Evolutionary conservation across 2,797 vertebrate species (phyloP).

Genomic region (Coranthus polyacanthus): DNA sequence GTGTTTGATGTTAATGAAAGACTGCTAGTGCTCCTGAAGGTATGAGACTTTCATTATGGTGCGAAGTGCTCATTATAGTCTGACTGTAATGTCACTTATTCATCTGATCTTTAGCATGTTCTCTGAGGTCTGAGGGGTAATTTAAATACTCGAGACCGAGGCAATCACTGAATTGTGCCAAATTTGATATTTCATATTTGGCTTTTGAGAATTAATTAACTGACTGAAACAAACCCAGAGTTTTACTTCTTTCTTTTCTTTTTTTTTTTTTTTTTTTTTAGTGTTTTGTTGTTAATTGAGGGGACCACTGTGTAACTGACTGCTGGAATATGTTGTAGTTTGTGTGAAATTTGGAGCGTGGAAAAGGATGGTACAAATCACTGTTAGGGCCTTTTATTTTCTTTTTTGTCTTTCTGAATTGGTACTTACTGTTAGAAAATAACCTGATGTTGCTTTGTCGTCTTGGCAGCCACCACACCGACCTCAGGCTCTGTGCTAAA

Average conservation of each 20-base stretch:
- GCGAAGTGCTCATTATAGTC: neutral
- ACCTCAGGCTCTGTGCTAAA: conserved; percentile 61
- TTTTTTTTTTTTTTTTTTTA: conserved; percentile 11
- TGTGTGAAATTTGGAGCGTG: conserved; percentile 51
- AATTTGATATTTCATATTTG: conserved; percentile 28
- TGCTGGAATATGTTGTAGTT: conserved; percentile 72
- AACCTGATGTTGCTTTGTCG: conserved; percentile 63
- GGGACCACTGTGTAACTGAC: conserved; percentile 78
- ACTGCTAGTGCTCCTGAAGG: too few species aligned
- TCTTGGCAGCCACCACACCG: conserved; percentile 72
- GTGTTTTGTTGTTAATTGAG: conserved; percentile 51
- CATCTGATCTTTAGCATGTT: conserved; percentile 16
- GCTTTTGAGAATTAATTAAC: conserved; percentile 36
- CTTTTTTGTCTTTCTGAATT: conserved; percentile 44
- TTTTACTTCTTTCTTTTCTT: conserved; percentile 39
- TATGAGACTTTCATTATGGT: too few species aligned
- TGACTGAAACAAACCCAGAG: conserved; percentile 50
- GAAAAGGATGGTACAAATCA: conserved; percentile 79
- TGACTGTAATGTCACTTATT: conserved; percentile 23
- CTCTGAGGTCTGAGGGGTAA: conserved; percentile 4
- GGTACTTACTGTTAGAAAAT: conserved; percentile 54
- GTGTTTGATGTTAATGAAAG: conserved; percentile 2
- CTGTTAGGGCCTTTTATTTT: conserved; percentile 69
- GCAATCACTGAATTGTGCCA: conserved; percentile 57
- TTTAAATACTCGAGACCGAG: conserved; percentile 42